Evolutionary conservation across 1,140 invertebrate genomes (phyloP).

Genomic region (Probaryconus sp.): DNA sequence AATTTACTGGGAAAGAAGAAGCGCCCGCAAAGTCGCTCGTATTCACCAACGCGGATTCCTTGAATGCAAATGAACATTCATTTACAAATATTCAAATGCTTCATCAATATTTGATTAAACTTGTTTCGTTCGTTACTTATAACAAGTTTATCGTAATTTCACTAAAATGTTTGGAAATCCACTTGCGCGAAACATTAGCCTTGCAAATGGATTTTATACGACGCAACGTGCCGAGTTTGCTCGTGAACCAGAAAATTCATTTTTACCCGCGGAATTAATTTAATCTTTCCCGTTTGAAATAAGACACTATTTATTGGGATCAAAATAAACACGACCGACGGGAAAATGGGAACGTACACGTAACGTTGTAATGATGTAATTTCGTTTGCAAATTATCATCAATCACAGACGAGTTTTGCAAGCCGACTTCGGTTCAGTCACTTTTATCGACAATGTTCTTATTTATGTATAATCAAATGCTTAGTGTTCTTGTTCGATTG

Average conservation of each 20-base stretch:
- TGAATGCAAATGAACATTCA: slow-evolving; percentile 20
- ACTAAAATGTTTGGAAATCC: slow-evolving; percentile 5
- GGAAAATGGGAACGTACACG: no score
- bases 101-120: slow-evolving; percentile 42
- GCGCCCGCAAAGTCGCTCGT: not conserved
- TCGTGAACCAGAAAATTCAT: no score
- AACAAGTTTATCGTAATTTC: slow-evolving; percentile 32
- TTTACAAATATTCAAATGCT: slow-evolving; percentile 26
- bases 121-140: slow-evolving; percentile 27
- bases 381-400: slow-evolving; percentile 23
- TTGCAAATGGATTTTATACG: no score
- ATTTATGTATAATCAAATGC: slow-evolving; percentile 23
- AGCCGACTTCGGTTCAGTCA: not conserved
- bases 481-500: slow-evolving; percentile 25
- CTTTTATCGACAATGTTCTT: slow-evolving; percentile 17
- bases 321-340: no score
- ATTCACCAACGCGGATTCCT: not conserved
- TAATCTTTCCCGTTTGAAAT: no score
- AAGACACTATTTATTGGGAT: no score
- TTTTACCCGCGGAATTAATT: no score
- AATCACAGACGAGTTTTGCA: slow-evolving; percentile 24
- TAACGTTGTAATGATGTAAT: slow-evolving; percentile 8
- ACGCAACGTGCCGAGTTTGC: no score
- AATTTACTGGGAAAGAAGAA: slow-evolving; percentile 29
- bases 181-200: no score